Base-by-base conservation (phyloP, 2,113 vertebrate genomes). In the Ranitomeya imitator region DNA sequence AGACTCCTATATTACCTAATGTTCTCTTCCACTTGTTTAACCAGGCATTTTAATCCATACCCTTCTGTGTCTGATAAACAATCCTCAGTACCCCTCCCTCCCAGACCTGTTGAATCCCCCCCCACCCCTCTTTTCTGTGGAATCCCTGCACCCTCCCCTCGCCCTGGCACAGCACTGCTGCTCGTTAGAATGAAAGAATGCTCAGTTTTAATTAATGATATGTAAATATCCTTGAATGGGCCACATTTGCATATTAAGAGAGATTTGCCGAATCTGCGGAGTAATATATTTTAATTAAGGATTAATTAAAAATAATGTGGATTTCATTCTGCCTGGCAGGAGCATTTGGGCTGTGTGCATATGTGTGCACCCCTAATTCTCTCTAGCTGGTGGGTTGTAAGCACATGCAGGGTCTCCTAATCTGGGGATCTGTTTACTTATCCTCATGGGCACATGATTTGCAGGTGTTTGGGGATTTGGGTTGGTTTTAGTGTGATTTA, bases 231-330 rank as follows among this genome's bases (percentile, higher is more conserved):
- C 96, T 97, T 95, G 94, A 96, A 97, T 96, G 96, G 96, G 95
- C 95, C 85, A 31, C 96, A 96, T 97, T 97, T 97, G 95, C 97
- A 96, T 98, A 97, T 98, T 97, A 97, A 96, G 96, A 97, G 96
- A 97, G 96, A 97, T 98, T 97, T 97, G 97, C 94, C 88, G 96
- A 97, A 97, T 98, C 95, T 94, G 95, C 91, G 94, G 96, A 95
- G 96, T 96, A 96, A 98, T 98, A 97, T 97, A 98, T 98, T 98
- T 98, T 98, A 98, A 98, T 99, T 97, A 98, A 97, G 96, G 96
- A 98, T 98, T 98, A 98, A 98, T 98, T 97, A 97, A 97, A 98
- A 97, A 97, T 98, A 97, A 98, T 97, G 96, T 96, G 96, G 96
- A 94, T 97, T 97, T 97, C 97, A 97, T 97, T 98, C 97, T 93